These are phyloP conservation scores for Bellardia pandia DNA, from an alignment of 2,888 invertebrate genomes.

Conservation along the genomic window DNA sequence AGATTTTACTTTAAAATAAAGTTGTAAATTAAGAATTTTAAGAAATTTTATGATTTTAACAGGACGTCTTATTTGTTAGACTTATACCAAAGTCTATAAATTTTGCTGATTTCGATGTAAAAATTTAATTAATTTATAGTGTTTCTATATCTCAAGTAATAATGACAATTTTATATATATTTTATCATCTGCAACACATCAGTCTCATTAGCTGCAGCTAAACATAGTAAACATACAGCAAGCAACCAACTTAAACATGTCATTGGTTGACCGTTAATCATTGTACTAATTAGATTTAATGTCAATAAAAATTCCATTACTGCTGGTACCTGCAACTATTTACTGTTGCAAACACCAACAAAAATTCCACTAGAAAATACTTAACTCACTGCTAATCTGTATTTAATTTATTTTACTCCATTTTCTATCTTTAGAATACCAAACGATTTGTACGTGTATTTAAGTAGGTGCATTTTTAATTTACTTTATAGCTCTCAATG, in stretches of 20 bases:
- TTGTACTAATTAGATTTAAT: conserved; percentile 41
- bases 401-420: conserved; percentile 52
- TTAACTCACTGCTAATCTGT: conserved; percentile 33
- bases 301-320: conserved; percentile 44
- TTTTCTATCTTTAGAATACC: conserved; percentile 16
- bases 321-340: background rate
- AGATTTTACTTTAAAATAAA: no score
- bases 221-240: background rate
- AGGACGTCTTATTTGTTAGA: no score
- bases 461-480: conserved; percentile 49
- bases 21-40: no score
- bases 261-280: conserved; percentile 11
- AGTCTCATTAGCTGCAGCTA: no score
- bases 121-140: no score
- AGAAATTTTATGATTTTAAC: no score
- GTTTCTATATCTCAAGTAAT: no score
- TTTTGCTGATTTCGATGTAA: no score
- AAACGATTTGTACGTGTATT: conserved; percentile 47
- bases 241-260: background rate
- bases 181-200: no score
- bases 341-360: background rate
- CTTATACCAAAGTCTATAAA: no score
- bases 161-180: no score
- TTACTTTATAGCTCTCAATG: conserved; percentile 56
- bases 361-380: background rate